Percentiles rank a stretch among this genome's conserved stretches.
phyloP scores from a whole-genome alignment of 2,113 vertebrate genomes.

The Dromiciops gliroides region DNA sequence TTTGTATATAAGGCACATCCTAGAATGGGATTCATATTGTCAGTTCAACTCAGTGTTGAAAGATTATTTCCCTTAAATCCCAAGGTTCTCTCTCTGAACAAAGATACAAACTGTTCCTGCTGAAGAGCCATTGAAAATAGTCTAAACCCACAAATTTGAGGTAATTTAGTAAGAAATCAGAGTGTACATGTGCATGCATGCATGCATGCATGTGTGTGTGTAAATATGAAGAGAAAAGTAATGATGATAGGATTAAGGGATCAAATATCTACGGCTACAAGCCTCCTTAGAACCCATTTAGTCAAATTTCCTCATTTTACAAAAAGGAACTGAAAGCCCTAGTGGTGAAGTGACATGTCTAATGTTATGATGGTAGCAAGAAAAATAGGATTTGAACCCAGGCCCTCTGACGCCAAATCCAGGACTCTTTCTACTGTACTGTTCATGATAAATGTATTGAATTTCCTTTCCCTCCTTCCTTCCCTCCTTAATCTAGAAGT shows the following conservation, averaged over 20 bases:
- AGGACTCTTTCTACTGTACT: neutral
- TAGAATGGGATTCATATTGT: neutral
- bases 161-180: neutral
- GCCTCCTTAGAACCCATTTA: neutral
- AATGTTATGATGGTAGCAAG: neutral
- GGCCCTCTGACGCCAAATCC: neutral
- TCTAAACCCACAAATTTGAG: neutral
- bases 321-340: neutral
- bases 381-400: neutral
- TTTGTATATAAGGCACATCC: neutral
- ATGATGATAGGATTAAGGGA: neutral
- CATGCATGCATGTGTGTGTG: too few relatives aligned
- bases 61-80: neutral
- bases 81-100: neutral
- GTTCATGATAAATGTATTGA: neutral
- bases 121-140: neutral
- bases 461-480: neutral
- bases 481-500: neutral
- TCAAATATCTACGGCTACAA: neutral
- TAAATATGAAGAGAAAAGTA: neutral
- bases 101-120: neutral
- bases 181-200: neutral
- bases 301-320: neutral
- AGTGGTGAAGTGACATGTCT: neutral
- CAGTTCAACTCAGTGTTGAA: neutral